A percentile compares a stretch with the other conserved stretches of the same genome.
phyloP scores from a whole-genome alignment of 2,113 vertebrate genomes.

The Haemorhous mexicanus region DNA sequence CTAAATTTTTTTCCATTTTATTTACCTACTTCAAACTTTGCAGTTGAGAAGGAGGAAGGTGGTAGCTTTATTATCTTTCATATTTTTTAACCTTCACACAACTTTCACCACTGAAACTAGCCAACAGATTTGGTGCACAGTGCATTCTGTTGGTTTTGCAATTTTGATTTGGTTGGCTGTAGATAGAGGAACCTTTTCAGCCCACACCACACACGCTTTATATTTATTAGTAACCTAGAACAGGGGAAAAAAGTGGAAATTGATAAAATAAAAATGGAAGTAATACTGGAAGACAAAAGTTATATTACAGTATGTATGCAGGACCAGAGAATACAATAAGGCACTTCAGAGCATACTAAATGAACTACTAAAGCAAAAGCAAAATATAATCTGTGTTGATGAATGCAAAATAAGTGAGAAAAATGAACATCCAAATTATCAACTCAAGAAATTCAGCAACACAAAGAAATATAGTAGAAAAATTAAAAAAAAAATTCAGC shows the following conservation, averaged over 20 bases:
- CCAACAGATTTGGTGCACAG: neutral
- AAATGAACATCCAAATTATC: neutral
- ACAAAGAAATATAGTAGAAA: neutral
- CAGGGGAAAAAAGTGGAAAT: neutral
- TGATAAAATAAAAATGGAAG: neutral
- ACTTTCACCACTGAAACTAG: neutral
- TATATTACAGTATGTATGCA: neutral
- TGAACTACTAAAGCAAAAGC: neutral
- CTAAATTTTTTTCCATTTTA: neutral
- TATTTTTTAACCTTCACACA: neutral
- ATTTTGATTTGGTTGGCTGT: neutral
- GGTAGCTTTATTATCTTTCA: neutral
- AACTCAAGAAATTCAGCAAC: neutral
- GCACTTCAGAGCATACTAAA: neutral
- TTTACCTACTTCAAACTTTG: neutral
- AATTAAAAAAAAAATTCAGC: neutral
- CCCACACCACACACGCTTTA: neutral
- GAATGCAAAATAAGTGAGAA: neutral
- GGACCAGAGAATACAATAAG: neutral
- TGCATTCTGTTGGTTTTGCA: neutral
- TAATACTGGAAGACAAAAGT: neutral
- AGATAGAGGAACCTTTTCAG: neutral
- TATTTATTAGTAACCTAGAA: neutral
- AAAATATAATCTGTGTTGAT: neutral
- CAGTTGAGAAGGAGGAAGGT: neutral